Conservation (phyloP, 2,797 vertebrate species). For the Chloroceryle amazona region DNA sequence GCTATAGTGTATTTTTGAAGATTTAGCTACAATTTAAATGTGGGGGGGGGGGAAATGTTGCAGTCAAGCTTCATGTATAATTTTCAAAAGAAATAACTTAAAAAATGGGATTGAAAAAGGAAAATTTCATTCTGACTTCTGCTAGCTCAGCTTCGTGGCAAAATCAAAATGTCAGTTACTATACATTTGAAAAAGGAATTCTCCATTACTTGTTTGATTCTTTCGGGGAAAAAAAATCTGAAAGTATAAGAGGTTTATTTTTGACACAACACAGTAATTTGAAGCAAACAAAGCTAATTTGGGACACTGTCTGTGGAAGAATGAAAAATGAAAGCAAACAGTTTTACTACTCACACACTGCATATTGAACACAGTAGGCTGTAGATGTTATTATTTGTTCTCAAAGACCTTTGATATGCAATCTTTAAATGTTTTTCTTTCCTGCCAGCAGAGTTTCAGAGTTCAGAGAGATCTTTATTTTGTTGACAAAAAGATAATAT, state of each 20-base stretch:
- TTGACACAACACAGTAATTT: not conserved
- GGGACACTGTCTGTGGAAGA: not conserved
- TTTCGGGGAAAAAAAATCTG: not conserved
- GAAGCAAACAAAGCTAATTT: not conserved
- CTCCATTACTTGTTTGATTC: not conserved
- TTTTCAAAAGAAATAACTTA: not conserved
- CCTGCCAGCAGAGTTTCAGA: not conserved
- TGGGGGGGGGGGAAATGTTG: not conserved
- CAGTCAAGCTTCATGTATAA: not conserved
- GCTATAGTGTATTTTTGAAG: not conserved
- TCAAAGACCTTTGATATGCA: not conserved
- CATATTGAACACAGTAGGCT: not conserved
- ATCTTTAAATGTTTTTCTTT: conserved; percentile 4
- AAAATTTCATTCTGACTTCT: not conserved
- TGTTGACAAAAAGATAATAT: not conserved
- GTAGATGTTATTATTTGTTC: not conserved
- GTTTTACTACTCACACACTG: not conserved
- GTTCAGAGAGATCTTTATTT: not conserved
- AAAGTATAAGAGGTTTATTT: not conserved
- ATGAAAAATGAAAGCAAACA: not conserved
- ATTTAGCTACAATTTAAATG: not conserved
- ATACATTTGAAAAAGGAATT: not conserved
- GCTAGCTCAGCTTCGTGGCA: not conserved
- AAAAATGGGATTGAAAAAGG: not conserved
- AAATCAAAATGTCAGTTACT: not conserved